phyloP scores from a whole-genome alignment of 2,113 vertebrate species.

The Melanocharis versteri region DNA sequence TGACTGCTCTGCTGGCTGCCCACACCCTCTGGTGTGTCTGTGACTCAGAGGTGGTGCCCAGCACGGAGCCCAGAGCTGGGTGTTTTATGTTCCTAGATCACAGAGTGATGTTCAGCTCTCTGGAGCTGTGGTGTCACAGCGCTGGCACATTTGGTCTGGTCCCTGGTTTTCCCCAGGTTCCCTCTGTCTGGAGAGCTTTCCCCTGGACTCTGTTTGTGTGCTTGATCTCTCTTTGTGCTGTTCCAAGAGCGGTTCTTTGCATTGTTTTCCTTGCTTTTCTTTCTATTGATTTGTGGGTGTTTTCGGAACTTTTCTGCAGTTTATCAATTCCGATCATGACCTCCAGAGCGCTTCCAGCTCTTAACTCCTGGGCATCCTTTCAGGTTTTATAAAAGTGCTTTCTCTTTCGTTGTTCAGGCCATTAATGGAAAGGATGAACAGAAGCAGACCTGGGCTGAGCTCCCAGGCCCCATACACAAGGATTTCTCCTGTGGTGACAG shows the following conservation, averaged over 20 bases:
- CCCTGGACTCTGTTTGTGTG: background rate
- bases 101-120: background rate
- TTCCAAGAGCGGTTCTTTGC: background rate
- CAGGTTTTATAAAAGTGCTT: constrained; percentile 5
- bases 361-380: constrained; percentile 26
- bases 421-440: constrained; percentile 18
- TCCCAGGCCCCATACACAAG: background rate
- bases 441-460: background rate
- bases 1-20: background rate
- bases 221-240: background rate
- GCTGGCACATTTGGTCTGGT: background rate
- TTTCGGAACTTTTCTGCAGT: background rate
- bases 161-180: background rate
- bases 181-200: background rate
- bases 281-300: background rate
- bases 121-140: background rate
- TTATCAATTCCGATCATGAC: constrained; percentile 14
- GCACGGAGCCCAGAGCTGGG: rapidly evolving
- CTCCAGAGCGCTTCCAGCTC: constrained; percentile 8
- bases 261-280: background rate
- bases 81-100: background rate
- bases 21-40: background rate
- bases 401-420: background rate
- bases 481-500: background rate
- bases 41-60: background rate